phyloP scores from a whole-genome alignment of 1,140 invertebrate species.

The Hyles euphorbiae region DNA sequence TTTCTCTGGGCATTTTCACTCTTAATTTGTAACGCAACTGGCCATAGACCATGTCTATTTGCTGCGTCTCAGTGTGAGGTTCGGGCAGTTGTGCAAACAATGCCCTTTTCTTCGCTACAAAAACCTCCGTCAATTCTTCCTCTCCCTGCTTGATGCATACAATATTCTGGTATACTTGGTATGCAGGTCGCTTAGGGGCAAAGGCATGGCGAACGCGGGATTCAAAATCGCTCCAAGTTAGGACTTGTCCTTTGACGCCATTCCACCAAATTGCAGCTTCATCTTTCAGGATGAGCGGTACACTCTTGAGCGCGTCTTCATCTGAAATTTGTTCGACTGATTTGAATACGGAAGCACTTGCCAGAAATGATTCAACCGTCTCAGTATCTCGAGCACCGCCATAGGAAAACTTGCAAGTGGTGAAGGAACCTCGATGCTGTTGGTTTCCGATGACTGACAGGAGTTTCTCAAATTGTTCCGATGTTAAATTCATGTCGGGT shows the following conservation, averaged over 20 bases:
- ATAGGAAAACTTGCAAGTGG: too few species aligned
- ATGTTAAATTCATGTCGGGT: not conserved
- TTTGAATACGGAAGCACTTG: slow-evolving; percentile 6
- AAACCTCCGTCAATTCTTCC: not conserved
- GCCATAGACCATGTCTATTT: not conserved
- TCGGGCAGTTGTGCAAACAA: not conserved
- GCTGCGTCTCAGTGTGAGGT: not conserved
- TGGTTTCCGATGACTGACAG: not conserved
- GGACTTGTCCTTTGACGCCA: not conserved
- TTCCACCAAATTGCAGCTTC: slow-evolving; percentile 1
- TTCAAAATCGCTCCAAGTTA: not conserved
- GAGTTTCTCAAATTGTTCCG: slow-evolving; percentile 1
- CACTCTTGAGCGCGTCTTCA: slow-evolving; percentile 7
- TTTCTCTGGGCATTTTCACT: not conserved
- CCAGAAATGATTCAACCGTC: slow-evolving; percentile 5
- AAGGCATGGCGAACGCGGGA: not conserved
- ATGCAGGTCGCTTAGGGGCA: slow-evolving; percentile 1
- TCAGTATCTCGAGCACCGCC: slow-evolving; percentile 2
- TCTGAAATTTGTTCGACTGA: slow-evolving; percentile 3
- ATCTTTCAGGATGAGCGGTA: not conserved
- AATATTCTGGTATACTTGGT: not conserved
- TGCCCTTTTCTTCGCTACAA: not conserved
- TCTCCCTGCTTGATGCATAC: not conserved
- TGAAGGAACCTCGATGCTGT: not conserved
- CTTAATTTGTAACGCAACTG: not conserved